Percentiles rank a stretch among this genome's conserved stretches.
Conservation (phyloP, 2,113 vertebrate genomes). For the Oplegnathus fasciatus region DNA sequence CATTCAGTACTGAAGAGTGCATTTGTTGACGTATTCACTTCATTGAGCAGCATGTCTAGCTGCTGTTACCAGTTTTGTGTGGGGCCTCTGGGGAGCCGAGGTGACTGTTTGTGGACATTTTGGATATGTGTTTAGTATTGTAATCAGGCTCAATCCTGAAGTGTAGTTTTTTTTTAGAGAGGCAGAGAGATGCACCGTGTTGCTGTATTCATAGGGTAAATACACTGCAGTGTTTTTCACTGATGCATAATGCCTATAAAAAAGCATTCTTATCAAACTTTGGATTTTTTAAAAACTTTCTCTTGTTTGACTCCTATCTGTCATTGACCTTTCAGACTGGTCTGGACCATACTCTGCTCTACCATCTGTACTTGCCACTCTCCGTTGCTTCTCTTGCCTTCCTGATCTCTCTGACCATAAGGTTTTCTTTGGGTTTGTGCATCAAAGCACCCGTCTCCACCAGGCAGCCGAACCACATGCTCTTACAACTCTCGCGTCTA, state of each 20-base stretch:
- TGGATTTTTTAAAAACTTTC: background rate
- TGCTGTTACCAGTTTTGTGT: background rate
- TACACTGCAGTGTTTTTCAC: background rate
- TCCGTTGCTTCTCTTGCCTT: background rate
- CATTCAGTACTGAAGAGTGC: background rate
- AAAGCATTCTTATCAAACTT: background rate
- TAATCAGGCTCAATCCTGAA: background rate
- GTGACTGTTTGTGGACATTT: background rate
- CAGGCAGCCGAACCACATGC: constrained; percentile 24
- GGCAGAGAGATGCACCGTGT: background rate
- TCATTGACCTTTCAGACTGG: background rate
- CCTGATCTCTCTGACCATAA: constrained; percentile 32
- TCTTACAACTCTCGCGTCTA: constrained; percentile 7
- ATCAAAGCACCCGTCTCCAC: constrained; percentile 7
- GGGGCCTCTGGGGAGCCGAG: background rate
- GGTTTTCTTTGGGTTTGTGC: constrained; percentile 44
- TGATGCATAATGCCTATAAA: background rate
- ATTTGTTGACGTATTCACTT: background rate
- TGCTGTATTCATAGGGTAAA: background rate
- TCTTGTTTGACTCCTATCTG: constrained; percentile 10
- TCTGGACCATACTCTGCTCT: background rate
- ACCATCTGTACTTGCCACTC: constrained; percentile 39
- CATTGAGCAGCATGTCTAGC: background rate
- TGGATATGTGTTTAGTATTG: background rate
- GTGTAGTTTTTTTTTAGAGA: constrained; percentile 7